Conservation (phyloP, 2,797 vertebrate species). For the Macropodus opercularis region DNA sequence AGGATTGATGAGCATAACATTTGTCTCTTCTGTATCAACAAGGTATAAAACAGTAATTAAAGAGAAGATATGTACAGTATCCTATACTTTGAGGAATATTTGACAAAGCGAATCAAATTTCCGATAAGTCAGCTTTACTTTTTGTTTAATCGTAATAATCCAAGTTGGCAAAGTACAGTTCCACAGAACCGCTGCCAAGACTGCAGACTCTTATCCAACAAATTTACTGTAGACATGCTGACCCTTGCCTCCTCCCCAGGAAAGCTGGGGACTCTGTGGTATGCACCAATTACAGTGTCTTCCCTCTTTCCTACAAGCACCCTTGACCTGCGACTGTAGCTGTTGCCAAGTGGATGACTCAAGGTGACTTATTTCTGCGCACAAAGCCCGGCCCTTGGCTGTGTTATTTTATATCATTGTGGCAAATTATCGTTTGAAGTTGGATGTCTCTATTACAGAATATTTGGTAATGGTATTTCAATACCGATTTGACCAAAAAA, state of each 20-base stretch:
- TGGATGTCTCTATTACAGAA: slow-evolving; percentile 6
- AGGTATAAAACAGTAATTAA: too few relatives aligned
- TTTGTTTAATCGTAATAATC: too few relatives aligned
- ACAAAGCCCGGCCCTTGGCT: slow-evolving; percentile 3
- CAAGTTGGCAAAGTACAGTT: not conserved
- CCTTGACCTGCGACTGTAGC: slow-evolving; percentile 38
- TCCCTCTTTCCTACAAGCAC: slow-evolving; percentile 22
- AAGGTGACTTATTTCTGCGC: slow-evolving; percentile 42
- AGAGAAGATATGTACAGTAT: too few relatives aligned
- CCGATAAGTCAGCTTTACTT: too few relatives aligned
- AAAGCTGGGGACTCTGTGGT: slow-evolving; percentile 29
- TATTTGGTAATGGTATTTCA: slow-evolving; percentile 31
- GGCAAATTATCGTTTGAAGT: slow-evolving; percentile 40
- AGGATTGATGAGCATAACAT: not conserved
- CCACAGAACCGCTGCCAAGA: not conserved
- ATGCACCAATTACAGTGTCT: slow-evolving; percentile 57
- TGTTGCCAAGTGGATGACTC: slow-evolving; percentile 51
- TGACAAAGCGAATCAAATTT: too few relatives aligned
- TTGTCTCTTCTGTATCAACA: too few relatives aligned
- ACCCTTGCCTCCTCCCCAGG: slow-evolving; percentile 32
- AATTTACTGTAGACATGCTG: slow-evolving; percentile 30
- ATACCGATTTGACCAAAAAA: not conserved
- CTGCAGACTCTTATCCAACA: slow-evolving; percentile 10
- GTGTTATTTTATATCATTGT: slow-evolving; percentile 6
- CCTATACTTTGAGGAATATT: too few relatives aligned